A percentile compares a stretch with the other conserved stretches of the same genome.
phyloP scores from a whole-genome alignment of 2,113 vertebrate genomes.

The Crotalus helleri region DNA sequence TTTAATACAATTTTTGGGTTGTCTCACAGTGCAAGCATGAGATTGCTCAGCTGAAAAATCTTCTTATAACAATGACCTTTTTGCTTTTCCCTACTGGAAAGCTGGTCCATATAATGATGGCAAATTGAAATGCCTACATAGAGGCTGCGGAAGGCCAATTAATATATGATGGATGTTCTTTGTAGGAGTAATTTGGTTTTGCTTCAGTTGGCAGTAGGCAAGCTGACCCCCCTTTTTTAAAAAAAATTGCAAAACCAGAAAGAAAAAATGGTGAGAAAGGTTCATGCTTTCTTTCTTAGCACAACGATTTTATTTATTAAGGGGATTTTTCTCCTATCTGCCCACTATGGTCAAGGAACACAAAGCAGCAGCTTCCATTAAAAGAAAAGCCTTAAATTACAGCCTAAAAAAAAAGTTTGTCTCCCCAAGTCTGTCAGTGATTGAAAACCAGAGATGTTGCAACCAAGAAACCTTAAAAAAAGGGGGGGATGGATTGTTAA shows the following conservation, averaged over 20 bases:
- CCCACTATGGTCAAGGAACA: not conserved
- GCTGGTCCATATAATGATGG: not conserved
- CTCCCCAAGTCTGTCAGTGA: not conserved
- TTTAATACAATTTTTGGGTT: not conserved
- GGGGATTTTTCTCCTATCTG: not conserved
- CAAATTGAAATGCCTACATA: not conserved
- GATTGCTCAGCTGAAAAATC: not conserved
- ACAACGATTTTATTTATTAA: not conserved
- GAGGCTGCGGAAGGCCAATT: not conserved
- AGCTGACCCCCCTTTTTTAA: not conserved
- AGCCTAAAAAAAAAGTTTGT: not conserved
- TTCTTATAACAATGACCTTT: constrained; percentile 1
- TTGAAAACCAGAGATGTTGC: not conserved
- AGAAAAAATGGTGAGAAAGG: not conserved
- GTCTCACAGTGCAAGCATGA: not conserved
- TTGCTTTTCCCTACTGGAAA: not conserved
- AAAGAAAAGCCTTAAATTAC: not conserved
- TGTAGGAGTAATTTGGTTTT: not conserved
- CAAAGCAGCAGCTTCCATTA: not conserved
- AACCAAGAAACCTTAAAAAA: not conserved
- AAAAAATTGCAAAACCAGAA: not conserved
- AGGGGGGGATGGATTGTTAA: not conserved
- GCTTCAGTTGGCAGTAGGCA: not conserved
- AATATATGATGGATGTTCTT: not conserved
- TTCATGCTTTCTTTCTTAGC: not conserved